Evolutionary conservation across 2,888 invertebrate species (phyloP).

Genomic region (Leuctra nigra): DNA sequence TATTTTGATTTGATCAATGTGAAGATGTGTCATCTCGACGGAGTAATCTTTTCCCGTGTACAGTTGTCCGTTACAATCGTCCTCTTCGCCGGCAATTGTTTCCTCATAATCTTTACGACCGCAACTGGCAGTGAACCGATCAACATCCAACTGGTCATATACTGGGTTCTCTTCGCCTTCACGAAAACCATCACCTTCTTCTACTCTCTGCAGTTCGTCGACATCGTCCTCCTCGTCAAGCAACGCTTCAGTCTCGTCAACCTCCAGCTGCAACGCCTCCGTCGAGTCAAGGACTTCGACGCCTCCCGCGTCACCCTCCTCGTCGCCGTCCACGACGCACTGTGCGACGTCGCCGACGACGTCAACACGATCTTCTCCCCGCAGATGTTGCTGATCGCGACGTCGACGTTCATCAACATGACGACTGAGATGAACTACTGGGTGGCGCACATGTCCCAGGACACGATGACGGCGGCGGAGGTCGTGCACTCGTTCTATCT

Average conservation of each 20-base stretch:
- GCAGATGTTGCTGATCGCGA: not conserved
- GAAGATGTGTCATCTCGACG: not conserved
- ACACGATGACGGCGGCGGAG: not conserved
- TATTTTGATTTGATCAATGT: not conserved
- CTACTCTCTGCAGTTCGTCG: not conserved
- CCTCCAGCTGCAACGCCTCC: not conserved
- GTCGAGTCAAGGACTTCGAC: not conserved
- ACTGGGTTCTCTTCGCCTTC: not conserved
- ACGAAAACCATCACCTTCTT: not conserved
- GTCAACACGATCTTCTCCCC: not conserved
- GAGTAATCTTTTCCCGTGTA: not conserved
- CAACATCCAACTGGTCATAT: not conserved
- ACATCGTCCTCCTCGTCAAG: not conserved
- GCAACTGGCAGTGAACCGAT: not conserved
- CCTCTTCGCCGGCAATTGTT: not conserved
- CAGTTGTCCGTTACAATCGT: not conserved
- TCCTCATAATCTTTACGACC: not conserved
- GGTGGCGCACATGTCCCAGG: not conserved
- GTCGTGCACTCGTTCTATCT: not conserved
- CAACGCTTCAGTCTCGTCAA: not conserved
- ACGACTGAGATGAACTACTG: conserved; percentile 8
- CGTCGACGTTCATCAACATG: not conserved
- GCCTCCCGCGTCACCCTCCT: not conserved
- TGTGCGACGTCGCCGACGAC: not conserved
- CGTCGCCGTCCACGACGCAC: not conserved